Evolutionary conservation across 2,888 invertebrate genomes (phyloP), one percentile per base, ranked within the genome.

Genomic region (Rotaria macrura): DNA sequence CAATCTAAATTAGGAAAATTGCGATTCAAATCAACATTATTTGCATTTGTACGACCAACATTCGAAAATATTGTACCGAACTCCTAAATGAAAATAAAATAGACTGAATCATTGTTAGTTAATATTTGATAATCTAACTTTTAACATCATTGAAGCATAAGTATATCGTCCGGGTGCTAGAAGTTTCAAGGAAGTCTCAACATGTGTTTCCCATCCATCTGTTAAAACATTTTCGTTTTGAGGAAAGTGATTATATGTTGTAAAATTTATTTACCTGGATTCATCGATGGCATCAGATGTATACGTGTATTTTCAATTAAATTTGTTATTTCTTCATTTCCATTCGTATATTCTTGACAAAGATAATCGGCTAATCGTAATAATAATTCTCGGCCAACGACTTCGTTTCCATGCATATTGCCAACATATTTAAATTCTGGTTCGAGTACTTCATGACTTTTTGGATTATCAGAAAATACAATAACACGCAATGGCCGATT

Each of bases 271-370:
- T 65, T 65, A 65, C 65, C 65, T 7, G 99, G 98, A 91, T 99
- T 99, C 96, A 99, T 96, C 0, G 96, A 95, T 0, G 98, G 98
- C 93, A 99, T 93, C 88, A 99, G 94, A 91, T 99, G 98, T 89
- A 99, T 96, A 87, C 97, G 93, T 0, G 98, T 98, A 90, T 95
- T 95, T 91, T 97, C 95, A 90, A 99, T 90, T 86, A 98, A 92
- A 94, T 95, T 95, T 89, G 94, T 94, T 87, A 97, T 94, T 90
- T 95, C 95, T 38, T 94, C 93, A 91, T 97, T 95, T 4, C 89
- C 89, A 9, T 84, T 86, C 2, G 43, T 23, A 87, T 89, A 90
- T 20, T 88, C 85, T 6, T 86, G 87, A 83, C 90, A 87, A 54
- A 89, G 88, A 85, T 89, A 87, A 7, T 89, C 88, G 25, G 89